Conservation (phyloP, 2,113 vertebrate species). For the Phylloscopus trochiloides region DNA sequence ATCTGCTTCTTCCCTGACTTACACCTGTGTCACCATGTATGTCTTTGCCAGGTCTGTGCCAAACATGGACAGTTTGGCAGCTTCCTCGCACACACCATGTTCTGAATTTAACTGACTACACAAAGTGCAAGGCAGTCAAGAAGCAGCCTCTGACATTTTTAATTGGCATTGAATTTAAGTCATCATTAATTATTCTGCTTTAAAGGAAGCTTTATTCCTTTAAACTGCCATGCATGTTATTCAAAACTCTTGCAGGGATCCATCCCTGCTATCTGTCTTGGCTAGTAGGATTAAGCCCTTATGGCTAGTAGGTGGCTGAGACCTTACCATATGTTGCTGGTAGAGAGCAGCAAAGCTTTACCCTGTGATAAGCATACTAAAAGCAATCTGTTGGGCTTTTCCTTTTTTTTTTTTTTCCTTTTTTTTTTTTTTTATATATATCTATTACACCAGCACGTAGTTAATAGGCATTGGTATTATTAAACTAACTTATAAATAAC, state of each 20-base stretch:
- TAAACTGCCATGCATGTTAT: neutral
- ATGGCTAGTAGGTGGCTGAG: slow-evolving; percentile 62
- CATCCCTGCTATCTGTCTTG: slow-evolving; percentile 49
- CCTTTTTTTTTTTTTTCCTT: neutral
- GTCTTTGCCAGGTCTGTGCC: neutral
- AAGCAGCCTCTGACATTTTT: slow-evolving; percentile 56
- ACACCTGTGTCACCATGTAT: neutral
- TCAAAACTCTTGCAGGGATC: slow-evolving; percentile 37
- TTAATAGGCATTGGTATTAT: slow-evolving; percentile 51
- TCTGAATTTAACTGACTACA: slow-evolving; percentile 42
- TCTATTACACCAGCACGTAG: neutral
- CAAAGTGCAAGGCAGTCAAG: slow-evolving; percentile 44
- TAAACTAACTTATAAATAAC: slow-evolving; percentile 52
- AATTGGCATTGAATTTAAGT: slow-evolving; percentile 54
- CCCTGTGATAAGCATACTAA: slow-evolving; percentile 64
- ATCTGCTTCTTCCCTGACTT: neutral
- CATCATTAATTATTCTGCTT: slow-evolving; percentile 35
- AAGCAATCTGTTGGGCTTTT: slow-evolving; percentile 44
- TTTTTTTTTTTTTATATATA: neutral
- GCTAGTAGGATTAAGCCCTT: slow-evolving; percentile 50
- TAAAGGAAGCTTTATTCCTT: slow-evolving; percentile 24
- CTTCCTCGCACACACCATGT: neutral
- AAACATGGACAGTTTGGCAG: neutral
- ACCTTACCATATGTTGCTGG: slow-evolving; percentile 67
- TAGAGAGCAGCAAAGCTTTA: slow-evolving; percentile 65